Conservation (phyloP, 2,888 invertebrate species). For the Melanostoma scalare region DNA sequence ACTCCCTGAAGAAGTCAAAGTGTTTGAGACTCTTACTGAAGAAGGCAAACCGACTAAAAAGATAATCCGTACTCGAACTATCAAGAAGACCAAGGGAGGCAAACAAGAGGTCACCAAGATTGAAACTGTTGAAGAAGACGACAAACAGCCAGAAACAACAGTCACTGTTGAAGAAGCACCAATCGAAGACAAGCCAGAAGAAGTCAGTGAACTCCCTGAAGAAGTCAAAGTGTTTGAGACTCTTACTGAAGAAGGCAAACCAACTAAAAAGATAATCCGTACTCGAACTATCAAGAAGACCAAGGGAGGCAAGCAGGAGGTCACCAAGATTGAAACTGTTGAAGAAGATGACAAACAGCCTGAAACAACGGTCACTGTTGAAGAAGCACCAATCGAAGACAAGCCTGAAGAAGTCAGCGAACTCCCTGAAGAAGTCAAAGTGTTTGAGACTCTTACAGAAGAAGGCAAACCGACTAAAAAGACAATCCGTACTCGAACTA, state of each 20-base stretch:
- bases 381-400: constrained; percentile 75
- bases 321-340: constrained; percentile 76
- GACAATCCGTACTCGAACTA: constrained; percentile 77
- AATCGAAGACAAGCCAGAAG: constrained; percentile 45
- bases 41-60: too few relatives aligned
- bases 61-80: too few relatives aligned
- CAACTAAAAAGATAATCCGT: constrained; percentile 77
- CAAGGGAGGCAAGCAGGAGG: constrained; percentile 77
- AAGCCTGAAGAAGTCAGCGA: constrained; percentile 74
- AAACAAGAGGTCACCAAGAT: too few relatives aligned
- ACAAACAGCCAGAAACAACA: too few relatives aligned
- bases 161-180: constrained; percentile 53
- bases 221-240: constrained; percentile 78
- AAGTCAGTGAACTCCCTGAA: constrained; percentile 74
- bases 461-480: constrained; percentile 76
- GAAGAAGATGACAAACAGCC: constrained; percentile 79
- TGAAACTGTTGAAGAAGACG: too few relatives aligned
- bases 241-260: constrained; percentile 78
- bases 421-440: constrained; percentile 69
- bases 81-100: too few relatives aligned
- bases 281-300: constrained; percentile 79
- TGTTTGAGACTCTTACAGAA: constrained; percentile 65
- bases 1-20: too few relatives aligned
- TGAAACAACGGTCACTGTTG: constrained; percentile 67
- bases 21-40: too few relatives aligned